phyloP scores from a whole-genome alignment of 1,140 invertebrate genomes.

The Drosophila ambigua region DNA sequence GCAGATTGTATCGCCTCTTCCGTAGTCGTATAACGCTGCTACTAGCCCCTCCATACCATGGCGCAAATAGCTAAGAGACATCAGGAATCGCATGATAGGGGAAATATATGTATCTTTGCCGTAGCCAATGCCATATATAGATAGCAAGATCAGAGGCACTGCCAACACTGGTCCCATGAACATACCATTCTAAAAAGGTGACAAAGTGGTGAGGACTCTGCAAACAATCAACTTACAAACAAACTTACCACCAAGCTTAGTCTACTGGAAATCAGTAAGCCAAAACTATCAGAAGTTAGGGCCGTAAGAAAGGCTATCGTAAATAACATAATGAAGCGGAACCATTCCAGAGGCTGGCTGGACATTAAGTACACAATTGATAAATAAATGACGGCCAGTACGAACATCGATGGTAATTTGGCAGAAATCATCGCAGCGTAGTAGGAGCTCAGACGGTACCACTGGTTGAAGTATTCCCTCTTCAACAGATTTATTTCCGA shows the following conservation, averaged over 20 bases:
- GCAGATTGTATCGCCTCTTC: constrained; percentile 88
- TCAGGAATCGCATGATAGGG: constrained; percentile 88
- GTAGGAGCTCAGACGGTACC: constrained; percentile 96
- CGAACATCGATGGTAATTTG: constrained; percentile 88
- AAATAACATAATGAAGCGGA: constrained; percentile 89
- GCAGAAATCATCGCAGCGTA: constrained; percentile 93
- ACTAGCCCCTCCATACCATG: constrained; percentile 91
- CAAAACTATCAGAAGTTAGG: constrained; percentile 91
- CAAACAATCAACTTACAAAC: background rate
- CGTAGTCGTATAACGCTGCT: constrained; percentile 90
- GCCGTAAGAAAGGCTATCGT: constrained; percentile 88
- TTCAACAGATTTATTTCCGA: constrained; percentile 93
- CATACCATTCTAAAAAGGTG: constrained; percentile 88
- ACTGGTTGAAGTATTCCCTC: constrained; percentile 96
- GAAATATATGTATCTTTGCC: constrained; percentile 86
- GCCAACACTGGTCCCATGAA: constrained; percentile 90
- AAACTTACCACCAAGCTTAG: constrained; percentile 89
- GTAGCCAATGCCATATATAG: constrained; percentile 90
- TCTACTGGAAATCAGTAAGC: constrained; percentile 88
- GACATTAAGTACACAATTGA: constrained; percentile 93
- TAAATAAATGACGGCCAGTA: constrained; percentile 91
- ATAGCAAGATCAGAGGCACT: constrained; percentile 90
- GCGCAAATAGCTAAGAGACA: constrained; percentile 93
- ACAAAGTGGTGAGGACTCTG: background rate
- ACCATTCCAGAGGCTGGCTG: constrained; percentile 92